Evolutionary conservation across 35 echinoderm and acorn worm genomes (phyloP).

Genomic region (Ophioderma brevispina): DNA sequence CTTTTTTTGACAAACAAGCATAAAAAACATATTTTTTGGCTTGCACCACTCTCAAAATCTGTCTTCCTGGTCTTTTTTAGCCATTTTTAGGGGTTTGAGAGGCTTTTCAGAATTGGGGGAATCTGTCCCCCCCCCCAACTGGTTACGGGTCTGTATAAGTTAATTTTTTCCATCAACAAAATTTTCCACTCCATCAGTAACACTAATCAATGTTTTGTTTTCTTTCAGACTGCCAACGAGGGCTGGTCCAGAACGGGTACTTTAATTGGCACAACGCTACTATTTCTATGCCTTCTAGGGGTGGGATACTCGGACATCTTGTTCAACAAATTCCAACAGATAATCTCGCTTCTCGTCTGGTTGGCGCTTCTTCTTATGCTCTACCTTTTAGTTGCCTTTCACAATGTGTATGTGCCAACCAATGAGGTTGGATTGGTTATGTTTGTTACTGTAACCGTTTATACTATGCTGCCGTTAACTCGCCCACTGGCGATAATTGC

Average conservation of each 20-base stretch:
- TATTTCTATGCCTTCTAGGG: constrained; percentile 35
- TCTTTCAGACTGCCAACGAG: not conserved
- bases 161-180: too few relatives aligned
- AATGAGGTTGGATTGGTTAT: constrained; percentile 59
- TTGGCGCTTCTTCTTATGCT: constrained; percentile 28
- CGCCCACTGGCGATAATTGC: constrained; percentile 22
- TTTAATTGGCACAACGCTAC: constrained; percentile 35
- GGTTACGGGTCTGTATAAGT: too few relatives aligned
- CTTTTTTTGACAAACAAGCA: too few relatives aligned
- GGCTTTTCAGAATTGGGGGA: too few relatives aligned
- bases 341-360: constrained; percentile 59
- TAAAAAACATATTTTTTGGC: too few relatives aligned
- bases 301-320: constrained; percentile 58
- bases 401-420: constrained; percentile 1
- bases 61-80: too few relatives aligned
- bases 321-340: constrained; percentile 31
- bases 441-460: constrained; percentile 38
- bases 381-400: constrained; percentile 42
- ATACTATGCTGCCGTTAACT: constrained; percentile 63
- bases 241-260: constrained; percentile 23
- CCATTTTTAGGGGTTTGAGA: too few relatives aligned
- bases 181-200: too few relatives aligned
- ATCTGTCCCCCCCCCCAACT: too few relatives aligned
- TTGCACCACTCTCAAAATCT: too few relatives aligned
- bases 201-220: too few relatives aligned